These are phyloP conservation scores for Chlorops oryzae DNA, from an alignment of 1,140 invertebrate species.

Conservation along the genomic window DNA sequence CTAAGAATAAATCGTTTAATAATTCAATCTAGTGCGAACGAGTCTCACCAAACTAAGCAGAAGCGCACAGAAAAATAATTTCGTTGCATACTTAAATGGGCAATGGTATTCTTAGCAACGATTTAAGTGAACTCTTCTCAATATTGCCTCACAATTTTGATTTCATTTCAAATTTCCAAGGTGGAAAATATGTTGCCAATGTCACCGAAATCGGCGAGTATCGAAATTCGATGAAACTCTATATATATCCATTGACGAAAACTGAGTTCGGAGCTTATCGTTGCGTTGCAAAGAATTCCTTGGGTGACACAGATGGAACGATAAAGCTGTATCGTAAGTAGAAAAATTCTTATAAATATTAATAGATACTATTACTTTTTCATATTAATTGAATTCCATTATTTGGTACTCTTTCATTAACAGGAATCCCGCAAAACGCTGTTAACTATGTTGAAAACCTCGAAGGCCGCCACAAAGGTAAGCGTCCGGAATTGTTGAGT, in stretches of 20 bases:
- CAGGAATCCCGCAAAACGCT: slow-evolving; percentile 44
- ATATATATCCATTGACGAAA: slow-evolving; percentile 60
- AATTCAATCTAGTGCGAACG: too few relatives aligned
- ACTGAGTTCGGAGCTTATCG: slow-evolving; percentile 73
- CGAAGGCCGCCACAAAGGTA: slow-evolving; percentile 42
- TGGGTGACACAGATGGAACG: slow-evolving; percentile 80
- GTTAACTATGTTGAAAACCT: slow-evolving; percentile 44
- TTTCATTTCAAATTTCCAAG: too few relatives aligned
- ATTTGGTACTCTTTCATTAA: too few relatives aligned
- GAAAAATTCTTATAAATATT: neutral
- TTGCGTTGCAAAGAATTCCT: slow-evolving; percentile 83
- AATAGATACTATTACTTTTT: neutral
- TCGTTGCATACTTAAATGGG: too few relatives aligned
- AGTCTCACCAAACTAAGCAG: too few relatives aligned
- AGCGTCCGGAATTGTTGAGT: neutral
- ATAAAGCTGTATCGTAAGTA: slow-evolving; percentile 78
- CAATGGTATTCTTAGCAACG: too few relatives aligned
- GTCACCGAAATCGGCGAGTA: slow-evolving; percentile 60
- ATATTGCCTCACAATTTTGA: too few relatives aligned
- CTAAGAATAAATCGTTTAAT: too few relatives aligned
- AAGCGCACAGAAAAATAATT: too few relatives aligned
- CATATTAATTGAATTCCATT: slow-evolving; percentile 4
- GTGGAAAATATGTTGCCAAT: slow-evolving; percentile 67
- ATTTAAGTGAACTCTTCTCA: too few relatives aligned
- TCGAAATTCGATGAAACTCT: slow-evolving; percentile 71